Conservation (phyloP, 2,888 invertebrate species). For the Choreutis nemorana region DNA sequence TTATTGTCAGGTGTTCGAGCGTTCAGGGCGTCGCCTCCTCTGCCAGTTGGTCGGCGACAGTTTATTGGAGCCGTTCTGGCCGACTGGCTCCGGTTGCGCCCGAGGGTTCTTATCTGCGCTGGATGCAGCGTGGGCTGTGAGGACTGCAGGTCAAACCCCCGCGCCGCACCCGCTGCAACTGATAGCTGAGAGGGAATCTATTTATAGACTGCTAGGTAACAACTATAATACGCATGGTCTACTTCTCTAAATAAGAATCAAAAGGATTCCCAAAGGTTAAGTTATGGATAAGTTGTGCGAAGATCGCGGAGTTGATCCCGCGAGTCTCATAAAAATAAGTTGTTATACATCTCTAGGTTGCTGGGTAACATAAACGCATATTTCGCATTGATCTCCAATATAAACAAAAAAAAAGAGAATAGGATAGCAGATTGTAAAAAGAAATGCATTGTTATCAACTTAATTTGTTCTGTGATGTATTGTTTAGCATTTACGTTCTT, state of each 20-base stretch:
- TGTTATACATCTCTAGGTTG: too few species aligned
- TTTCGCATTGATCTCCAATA: too few species aligned
- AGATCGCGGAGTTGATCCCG: too few species aligned
- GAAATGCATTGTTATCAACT: too few species aligned
- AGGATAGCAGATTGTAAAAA: too few species aligned
- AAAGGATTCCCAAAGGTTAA: not conserved
- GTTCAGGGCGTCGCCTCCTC: constrained; percentile 79
- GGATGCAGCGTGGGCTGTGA: constrained; percentile 96
- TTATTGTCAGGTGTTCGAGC: constrained; percentile 37
- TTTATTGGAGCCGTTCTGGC: constrained; percentile 98
- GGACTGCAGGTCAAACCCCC: constrained; percentile 76
- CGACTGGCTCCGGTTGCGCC: constrained; percentile 98
- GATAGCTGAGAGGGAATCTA: constrained; percentile 93
- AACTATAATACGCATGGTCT: constrained; percentile 8
- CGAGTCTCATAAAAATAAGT: too few species aligned
- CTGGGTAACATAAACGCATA: too few species aligned
- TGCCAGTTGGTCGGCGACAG: constrained; percentile 96
- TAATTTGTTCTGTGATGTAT: too few species aligned
- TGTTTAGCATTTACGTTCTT: too few species aligned
- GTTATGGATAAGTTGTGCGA: too few species aligned
- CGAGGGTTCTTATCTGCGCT: constrained; percentile 95
- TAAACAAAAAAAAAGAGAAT: too few species aligned
- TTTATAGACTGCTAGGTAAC: constrained; percentile 78
- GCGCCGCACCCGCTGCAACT: constrained; percentile 80
- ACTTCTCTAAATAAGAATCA: not conserved